Evolutionary conservation across 2,888 invertebrate genomes (phyloP).

Genomic region (Thera britannica): DNA sequence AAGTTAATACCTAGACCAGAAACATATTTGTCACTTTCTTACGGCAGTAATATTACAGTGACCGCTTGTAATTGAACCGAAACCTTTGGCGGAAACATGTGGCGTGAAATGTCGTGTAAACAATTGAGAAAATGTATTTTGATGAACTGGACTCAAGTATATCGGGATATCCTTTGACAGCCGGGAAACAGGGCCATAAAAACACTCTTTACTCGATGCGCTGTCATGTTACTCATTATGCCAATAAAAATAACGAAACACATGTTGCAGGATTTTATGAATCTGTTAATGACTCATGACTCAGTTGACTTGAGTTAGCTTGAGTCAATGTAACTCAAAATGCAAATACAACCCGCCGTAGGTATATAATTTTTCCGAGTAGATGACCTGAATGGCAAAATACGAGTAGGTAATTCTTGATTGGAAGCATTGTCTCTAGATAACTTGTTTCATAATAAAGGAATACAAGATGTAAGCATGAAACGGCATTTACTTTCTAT

Average conservation of each 20-base stretch:
- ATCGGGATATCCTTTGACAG: slow-evolving; percentile 39
- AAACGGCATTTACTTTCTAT: slow-evolving; percentile 7
- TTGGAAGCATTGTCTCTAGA: too few species aligned
- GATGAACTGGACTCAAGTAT: slow-evolving; percentile 38
- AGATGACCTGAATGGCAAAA: too few species aligned
- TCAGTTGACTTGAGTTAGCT: too few species aligned
- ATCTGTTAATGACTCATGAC: too few species aligned
- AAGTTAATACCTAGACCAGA: too few species aligned
- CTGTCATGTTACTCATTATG: background rate
- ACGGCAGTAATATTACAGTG: slow-evolving; percentile 1
- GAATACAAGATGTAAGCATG: slow-evolving; percentile 3
- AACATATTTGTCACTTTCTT: background rate
- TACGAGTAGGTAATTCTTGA: too few species aligned
- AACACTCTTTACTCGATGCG: background rate
- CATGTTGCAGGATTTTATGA: too few species aligned
- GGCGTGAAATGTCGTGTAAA: slow-evolving; percentile 51
- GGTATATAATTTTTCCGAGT: too few species aligned
- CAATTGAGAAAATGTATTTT: slow-evolving; percentile 40
- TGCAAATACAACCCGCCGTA: too few species aligned
- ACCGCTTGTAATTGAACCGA: background rate
- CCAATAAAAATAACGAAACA: too few species aligned
- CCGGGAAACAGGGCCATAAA: slow-evolving; percentile 20
- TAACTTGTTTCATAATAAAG: background rate
- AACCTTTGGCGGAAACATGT: slow-evolving; percentile 51
- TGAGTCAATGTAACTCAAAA: too few species aligned